These are phyloP conservation scores for Ornithoptera priamus DNA, from an alignment of 2,888 invertebrate genomes.

Conservation along the genomic window DNA sequence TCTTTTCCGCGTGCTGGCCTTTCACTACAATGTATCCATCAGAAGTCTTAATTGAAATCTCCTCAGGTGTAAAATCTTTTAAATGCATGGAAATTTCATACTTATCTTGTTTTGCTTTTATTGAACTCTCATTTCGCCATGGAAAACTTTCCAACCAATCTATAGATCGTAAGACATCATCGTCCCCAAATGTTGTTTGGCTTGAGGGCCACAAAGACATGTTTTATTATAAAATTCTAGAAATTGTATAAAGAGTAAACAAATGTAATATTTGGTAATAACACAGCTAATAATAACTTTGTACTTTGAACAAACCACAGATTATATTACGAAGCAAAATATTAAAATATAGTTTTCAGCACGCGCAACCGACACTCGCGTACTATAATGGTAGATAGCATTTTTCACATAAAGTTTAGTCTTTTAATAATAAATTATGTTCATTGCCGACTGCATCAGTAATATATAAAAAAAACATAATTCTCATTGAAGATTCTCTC, in stretches of 20 bases:
- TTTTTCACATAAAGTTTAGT: neutral
- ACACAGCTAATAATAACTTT: neutral
- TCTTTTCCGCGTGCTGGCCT: conserved; percentile 61
- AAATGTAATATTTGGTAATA: neutral
- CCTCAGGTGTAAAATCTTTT: conserved; percentile 56
- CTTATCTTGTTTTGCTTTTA: conserved; percentile 47
- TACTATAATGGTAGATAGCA: neutral
- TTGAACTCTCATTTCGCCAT: conserved; percentile 54
- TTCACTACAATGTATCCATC: conserved; percentile 56
- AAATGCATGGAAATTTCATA: conserved; percentile 56
- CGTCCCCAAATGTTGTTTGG: conserved; percentile 56
- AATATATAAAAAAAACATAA: neutral
- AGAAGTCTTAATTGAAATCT: conserved; percentile 51
- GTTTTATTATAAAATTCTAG: conserved; percentile 20
- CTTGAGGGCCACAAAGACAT: conserved; percentile 41
- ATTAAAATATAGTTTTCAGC: neutral
- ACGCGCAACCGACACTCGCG: neutral
- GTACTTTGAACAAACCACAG: conserved; percentile 1
- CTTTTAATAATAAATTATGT: neutral
- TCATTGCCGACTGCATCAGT: neutral
- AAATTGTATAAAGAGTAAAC: conserved; percentile 16
- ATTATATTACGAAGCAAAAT: neutral
- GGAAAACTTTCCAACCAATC: conserved; percentile 66
- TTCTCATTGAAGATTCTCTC: neutral
- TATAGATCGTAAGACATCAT: conserved; percentile 57